Percentiles rank a stretch among this genome's conserved stretches.
These are phyloP conservation scores for Puffinus mauretanicus DNA, from an alignment of 2,113 vertebrate species.

Conservation along the genomic window DNA sequence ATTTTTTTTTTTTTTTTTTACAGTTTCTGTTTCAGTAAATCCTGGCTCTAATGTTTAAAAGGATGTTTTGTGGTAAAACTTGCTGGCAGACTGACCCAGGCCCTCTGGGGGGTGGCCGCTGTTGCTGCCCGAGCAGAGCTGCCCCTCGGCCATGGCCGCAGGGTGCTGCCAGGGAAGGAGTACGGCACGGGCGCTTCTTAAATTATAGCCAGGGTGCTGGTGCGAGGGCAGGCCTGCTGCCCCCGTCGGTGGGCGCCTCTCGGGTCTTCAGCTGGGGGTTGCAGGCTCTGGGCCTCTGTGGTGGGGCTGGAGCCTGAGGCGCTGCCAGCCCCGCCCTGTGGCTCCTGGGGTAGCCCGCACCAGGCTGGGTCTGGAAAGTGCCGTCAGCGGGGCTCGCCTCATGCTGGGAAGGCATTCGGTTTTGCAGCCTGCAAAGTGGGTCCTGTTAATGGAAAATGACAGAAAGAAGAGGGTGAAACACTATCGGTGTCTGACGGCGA, in stretches of 20 bases:
- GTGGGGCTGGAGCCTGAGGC: fast-evolving
- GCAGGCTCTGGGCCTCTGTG: neutral
- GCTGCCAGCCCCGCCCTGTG: no score
- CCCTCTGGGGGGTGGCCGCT: fast-evolving
- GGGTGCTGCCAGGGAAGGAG: neutral
- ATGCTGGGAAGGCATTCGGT: fast-evolving
- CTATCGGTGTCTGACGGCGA: fast-evolving
- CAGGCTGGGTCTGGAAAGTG: no score
- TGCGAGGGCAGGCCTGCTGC: neutral
- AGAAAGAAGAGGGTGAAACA: neutral
- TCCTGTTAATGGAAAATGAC: fast-evolving
- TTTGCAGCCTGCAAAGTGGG: fast-evolving
- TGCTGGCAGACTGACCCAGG: neutral
- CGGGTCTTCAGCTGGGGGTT: fast-evolving
- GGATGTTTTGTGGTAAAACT: neutral
- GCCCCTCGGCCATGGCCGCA: neutral
- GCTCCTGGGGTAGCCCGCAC: fast-evolving
- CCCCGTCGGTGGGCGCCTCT: fast-evolving
- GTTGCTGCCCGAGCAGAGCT: neutral
- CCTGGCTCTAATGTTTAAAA: neutral
- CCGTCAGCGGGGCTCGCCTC: fast-evolving
- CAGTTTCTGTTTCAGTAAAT: neutral
- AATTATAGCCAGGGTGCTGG: neutral
- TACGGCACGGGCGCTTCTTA: fast-evolving
- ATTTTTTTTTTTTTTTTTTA: neutral